Evolutionary conservation across 2,797 vertebrate genomes (phyloP), one percentile per base, ranked within the genome.

Genomic region (Mastacembelus armatus): DNA sequence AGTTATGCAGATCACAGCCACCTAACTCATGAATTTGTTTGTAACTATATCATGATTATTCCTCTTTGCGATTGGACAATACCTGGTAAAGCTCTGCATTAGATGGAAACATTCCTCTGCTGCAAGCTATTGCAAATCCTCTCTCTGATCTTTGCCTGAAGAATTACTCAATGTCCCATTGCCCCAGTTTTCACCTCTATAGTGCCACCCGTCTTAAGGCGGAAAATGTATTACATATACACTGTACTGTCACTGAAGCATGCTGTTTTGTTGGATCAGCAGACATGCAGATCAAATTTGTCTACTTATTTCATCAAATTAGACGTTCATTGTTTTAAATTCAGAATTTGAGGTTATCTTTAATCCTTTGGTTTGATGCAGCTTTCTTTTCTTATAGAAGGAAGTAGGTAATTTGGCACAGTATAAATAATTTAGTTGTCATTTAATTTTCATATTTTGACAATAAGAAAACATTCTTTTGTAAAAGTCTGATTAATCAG

Each of bases 191-290:
- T 58, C 19, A n/a, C 32, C 40, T 35, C 32, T 47, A 24, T 57
- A 48, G 56, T 40, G 42, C 47, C 10, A 54, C 48, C 24, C 21
- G 54, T 64, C 4, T 68, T 8, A 55, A 33, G 12, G 85, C 62
- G 82, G 79, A 74, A 89, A 92, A 89, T 87, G 86, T 90, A 83
- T 80, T 82, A 51, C 5, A 33, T 27, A 38, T 60, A 14, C n/a
- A n/a, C n/a, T n/a, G n/a, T 36, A 32, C 27, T 64, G 27, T 40
- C 33, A 42, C 10, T 64, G 44, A 75, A 67, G 36, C 81, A 85
- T 87, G 85, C 83, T 60, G 69, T 68, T 74, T 59, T 56, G 11
- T 55, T 51, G 27, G 36, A 48, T 70, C 66, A 74, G 49, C 69
- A 77, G 39, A 74, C 83, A 85, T 88, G 84, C 84, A 84, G 39